Percentiles rank a stretch among this genome's conserved stretches.
Conservation (phyloP, 2,113 vertebrate genomes). For the Anarhynchus alexandrinus region DNA sequence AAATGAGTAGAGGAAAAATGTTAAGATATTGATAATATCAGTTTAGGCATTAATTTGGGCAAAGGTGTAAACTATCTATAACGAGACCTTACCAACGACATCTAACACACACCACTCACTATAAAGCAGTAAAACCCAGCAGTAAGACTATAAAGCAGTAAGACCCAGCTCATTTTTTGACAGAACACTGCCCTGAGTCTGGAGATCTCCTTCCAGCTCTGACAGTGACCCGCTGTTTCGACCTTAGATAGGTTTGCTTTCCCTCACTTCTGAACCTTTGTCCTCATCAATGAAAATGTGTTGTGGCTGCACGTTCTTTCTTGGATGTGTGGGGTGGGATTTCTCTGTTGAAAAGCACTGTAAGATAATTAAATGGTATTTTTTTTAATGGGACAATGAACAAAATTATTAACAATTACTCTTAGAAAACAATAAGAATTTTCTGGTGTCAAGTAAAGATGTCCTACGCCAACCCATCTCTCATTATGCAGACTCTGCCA, state of each 20-base stretch:
- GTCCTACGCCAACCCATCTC: not conserved
- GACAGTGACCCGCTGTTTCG: not conserved
- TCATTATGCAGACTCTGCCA: not conserved
- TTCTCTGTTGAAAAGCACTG: not conserved
- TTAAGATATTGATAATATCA: not conserved
- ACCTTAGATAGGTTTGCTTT: not conserved
- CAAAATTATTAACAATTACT: not conserved
- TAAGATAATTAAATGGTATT: not conserved
- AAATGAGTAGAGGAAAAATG: not conserved
- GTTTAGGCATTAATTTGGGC: not conserved
- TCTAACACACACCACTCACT: not conserved
- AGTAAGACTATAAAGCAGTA: not conserved
- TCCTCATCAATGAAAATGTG: not conserved
- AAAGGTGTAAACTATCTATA: not conserved
- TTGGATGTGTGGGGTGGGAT: not conserved
- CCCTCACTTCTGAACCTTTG: not conserved
- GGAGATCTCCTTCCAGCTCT: not conserved
- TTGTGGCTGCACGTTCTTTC: not conserved
- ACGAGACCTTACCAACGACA: not conserved
- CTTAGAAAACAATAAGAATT: not conserved
- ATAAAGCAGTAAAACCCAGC: not conserved
- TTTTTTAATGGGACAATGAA: not conserved
- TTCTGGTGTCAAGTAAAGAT: not conserved
- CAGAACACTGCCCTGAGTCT: not conserved
- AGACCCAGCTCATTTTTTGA: not conserved